Base-by-base conservation (phyloP, 2,888 invertebrate genomes). In the Epinotia bilunana region DNA sequence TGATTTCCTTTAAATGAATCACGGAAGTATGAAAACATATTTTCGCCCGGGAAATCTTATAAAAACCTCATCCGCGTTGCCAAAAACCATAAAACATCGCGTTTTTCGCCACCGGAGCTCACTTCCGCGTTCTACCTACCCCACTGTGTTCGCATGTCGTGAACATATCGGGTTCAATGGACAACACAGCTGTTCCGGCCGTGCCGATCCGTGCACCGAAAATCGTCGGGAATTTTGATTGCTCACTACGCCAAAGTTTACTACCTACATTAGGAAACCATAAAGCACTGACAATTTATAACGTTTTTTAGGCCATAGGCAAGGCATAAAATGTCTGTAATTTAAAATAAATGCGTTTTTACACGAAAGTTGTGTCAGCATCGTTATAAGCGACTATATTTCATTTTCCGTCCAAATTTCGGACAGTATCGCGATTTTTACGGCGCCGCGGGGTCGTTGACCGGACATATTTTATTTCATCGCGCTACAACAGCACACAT, bases 391-490 rank as follows among this genome's bases (percentile, higher is more conserved):
- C 76, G 80, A 79, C 81, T 86, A 85, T 86, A 84, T 69, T 58
- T 82, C 81, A 85, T 87, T 90, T 87, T 88, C 86, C 87, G 88
- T 83, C 89, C 88, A 86, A 92, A 91, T 91, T 94, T 94, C 89
- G 93, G 92, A 86, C 87, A 89, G 89, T 92, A 92, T 93, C 90
- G 94, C 94, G 86, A 94, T 93, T 94, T 94, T 94, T 93, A 93
- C 92, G 90, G 92, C 91, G 91, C 92, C 91, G 89, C 87, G 90
- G 84, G 94, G 88, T 94, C 94, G 87, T 90, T 92, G 94, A 92
- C 93, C 94, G 93, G 91, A 93, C 94, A 93, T 93, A 93, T 93
- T 94, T 94, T 94, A 94, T 94, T 94, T 93, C 92, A 94, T 93
- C 94, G 93, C 93, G 92, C 93, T 92, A 93, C 92, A 90, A 87